Conservation (phyloP, 1,140 invertebrate species). For the Helicorthomorpha holstii region DNA sequence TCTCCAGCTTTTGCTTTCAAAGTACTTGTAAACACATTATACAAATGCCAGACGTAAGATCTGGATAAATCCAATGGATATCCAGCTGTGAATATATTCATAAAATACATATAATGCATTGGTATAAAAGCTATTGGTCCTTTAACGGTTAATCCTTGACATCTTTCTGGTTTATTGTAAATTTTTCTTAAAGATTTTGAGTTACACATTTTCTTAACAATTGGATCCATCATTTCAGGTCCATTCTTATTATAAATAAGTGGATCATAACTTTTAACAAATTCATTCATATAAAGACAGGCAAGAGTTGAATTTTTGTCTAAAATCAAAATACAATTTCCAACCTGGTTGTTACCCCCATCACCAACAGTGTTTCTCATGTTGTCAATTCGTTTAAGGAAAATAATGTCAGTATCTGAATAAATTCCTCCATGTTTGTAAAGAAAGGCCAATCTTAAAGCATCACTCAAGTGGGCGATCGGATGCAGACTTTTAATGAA, state of each 20-base stretch:
- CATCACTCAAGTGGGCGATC: neutral
- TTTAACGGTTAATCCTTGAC: neutral
- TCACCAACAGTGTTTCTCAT: neutral
- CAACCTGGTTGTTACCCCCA: neutral
- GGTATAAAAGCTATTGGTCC: neutral
- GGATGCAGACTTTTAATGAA: neutral
- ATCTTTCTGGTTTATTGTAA: neutral
- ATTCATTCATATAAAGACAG: neutral
- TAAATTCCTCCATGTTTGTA: neutral
- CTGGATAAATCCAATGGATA: no score
- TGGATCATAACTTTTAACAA: neutral
- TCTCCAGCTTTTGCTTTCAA: no score
- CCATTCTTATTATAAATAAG: neutral
- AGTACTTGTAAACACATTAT: no score
- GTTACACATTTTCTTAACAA: neutral
- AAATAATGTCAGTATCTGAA: neutral
- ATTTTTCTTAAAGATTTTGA: neutral
- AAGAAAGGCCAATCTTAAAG: neutral
- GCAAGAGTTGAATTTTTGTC: neutral
- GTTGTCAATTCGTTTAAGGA: neutral
- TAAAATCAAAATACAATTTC: neutral
- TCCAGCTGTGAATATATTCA: no score
- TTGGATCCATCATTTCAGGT: neutral
- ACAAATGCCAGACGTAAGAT: no score
- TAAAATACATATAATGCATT: no score